A percentile compares a stretch with the other conserved stretches of the same genome.
phyloP scores from a whole-genome alignment of 2,113 vertebrate genomes.

The Terrapene triunguis region DNA sequence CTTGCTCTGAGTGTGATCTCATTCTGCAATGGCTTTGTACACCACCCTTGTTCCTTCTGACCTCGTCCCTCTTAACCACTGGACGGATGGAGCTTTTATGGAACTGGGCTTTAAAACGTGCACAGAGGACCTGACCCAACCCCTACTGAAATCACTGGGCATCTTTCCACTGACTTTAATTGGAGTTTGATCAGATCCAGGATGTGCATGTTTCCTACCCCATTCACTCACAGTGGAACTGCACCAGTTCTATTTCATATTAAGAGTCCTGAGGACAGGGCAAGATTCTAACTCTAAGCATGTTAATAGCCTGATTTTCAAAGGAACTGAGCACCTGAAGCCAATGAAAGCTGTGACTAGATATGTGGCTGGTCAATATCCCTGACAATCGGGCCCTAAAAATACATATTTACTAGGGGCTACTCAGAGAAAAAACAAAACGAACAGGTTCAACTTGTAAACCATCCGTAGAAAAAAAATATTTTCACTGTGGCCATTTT shows the following conservation, averaged over 20 bases:
- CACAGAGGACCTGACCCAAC: background rate
- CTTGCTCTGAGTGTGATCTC: accelerated
- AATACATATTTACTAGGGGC: background rate
- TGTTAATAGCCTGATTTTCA: background rate
- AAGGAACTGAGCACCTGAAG: background rate
- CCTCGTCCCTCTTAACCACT: background rate
- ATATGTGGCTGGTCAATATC: background rate
- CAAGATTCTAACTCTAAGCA: background rate
- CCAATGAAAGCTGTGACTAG: background rate
- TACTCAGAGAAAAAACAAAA: background rate
- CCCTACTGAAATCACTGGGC: accelerated
- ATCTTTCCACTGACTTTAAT: accelerated
- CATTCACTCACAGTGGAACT: background rate
- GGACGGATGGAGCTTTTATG: background rate
- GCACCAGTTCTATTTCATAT: background rate
- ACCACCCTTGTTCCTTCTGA: background rate
- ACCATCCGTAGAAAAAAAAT: background rate
- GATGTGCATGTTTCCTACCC: background rate
- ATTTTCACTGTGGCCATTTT: background rate
- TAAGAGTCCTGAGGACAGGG: background rate
- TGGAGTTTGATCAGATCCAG: background rate
- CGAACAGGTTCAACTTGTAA: background rate
- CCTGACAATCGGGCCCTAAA: background rate
- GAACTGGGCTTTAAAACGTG: background rate
- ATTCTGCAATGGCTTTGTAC: background rate